A percentile compares a stretch with the other conserved stretches of the same genome.
Evolutionary conservation across 2,113 vertebrate species (phyloP).

Genomic region (Saguinus imperator): DNA sequence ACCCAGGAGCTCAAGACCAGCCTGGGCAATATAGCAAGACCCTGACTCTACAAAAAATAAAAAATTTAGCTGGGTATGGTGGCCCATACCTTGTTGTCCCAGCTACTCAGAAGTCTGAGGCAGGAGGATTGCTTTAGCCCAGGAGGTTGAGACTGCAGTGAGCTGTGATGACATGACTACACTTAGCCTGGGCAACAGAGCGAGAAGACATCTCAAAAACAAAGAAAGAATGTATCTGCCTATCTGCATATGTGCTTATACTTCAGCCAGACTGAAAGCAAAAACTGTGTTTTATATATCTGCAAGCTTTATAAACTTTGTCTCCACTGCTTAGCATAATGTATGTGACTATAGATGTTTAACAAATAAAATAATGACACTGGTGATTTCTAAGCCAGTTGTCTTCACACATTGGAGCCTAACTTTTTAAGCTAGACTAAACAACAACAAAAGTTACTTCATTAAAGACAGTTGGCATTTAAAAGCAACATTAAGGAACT

Average conservation of each 20-base stretch:
- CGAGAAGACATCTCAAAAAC: too few species aligned
- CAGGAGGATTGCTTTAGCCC: too few species aligned
- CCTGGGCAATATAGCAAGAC: too few species aligned
- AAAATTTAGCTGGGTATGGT: too few species aligned
- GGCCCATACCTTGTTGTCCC: too few species aligned
- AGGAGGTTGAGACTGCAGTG: too few species aligned
- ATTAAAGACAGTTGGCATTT: neutral
- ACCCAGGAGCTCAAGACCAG: too few species aligned
- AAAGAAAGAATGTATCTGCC: neutral
- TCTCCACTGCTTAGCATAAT: neutral
- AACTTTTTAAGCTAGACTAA: conserved; percentile 37
- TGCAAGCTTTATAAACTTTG: neutral
- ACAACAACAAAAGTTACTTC: neutral
- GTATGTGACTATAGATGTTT: neutral
- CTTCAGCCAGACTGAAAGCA: neutral
- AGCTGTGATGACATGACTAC: too few species aligned
- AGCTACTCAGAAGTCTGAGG: too few species aligned
- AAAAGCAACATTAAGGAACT: conserved; percentile 7
- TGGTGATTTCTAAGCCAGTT: neutral
- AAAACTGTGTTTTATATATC: neutral
- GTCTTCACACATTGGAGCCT: neutral
- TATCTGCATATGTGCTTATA: neutral
- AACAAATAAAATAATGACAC: neutral
- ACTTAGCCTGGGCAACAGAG: too few species aligned
- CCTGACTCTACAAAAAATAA: too few species aligned